A percentile compares a stretch with the other conserved stretches of the same genome.
Conservation (phyloP, 2,113 vertebrate genomes). For the Paraplagusia blochii region DNA sequence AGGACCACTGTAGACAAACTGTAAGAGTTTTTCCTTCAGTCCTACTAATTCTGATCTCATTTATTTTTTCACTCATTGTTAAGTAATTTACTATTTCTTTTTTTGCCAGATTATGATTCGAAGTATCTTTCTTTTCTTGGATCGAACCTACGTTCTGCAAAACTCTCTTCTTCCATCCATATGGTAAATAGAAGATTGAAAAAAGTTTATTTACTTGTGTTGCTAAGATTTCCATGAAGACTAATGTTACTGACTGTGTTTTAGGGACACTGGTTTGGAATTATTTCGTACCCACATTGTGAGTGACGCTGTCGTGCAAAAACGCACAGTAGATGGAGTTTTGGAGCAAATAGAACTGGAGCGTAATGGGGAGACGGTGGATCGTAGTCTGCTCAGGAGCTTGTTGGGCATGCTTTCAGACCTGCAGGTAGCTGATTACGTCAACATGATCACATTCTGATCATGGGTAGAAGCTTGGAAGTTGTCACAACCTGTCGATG, state of each 20-base stretch:
- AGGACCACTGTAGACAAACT: constrained; percentile 99
- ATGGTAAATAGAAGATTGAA: constrained; percentile 87
- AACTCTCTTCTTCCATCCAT: constrained; percentile 98
- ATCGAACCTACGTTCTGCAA: constrained; percentile 97
- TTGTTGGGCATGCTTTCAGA: constrained; percentile 98
- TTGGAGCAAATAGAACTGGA: constrained; percentile 96
- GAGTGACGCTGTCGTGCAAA: constrained; percentile 94
- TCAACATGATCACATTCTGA: too few relatives aligned
- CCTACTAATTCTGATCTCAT: neutral
- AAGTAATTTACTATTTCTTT: neutral
- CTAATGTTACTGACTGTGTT: constrained; percentile 14
- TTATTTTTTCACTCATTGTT: neutral
- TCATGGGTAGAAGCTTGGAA: neutral
- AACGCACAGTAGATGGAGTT: constrained; percentile 95
- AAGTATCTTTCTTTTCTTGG: constrained; percentile 98
- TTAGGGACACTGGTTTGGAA: constrained; percentile 96
- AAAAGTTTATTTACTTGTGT: too few relatives aligned
- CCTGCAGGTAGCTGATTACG: constrained; percentile 81
- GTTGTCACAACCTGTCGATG: neutral
- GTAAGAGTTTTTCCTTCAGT: constrained; percentile 63
- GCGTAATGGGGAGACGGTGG: constrained; percentile 92
- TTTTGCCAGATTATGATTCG: constrained; percentile 93
- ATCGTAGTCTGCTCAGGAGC: constrained; percentile 92
- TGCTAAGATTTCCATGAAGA: neutral
- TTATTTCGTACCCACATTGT: constrained; percentile 97